phyloP scores from a whole-genome alignment of 1,140 invertebrate genomes.

The Marisa cornuarietis region DNA sequence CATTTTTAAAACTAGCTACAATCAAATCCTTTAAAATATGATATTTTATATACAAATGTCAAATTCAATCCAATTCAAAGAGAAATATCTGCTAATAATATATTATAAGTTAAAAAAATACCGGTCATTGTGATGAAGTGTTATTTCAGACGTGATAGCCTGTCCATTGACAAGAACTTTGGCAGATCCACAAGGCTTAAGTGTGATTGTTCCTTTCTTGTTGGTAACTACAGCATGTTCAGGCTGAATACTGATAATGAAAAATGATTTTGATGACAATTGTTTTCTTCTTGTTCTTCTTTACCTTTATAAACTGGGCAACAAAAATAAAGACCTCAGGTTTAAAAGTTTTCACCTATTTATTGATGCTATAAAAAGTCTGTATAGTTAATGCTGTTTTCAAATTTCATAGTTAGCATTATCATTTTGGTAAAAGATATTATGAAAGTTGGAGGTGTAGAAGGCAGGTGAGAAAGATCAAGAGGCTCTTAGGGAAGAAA shows the following conservation, averaged over 20 bases:
- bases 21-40: too few relatives aligned
- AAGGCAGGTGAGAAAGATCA: too few relatives aligned
- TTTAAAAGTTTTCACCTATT: not conserved
- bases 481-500: too few relatives aligned
- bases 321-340: not conserved
- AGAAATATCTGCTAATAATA: not conserved
- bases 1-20: too few relatives aligned
- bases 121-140: constrained; percentile 73
- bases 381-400: too few relatives aligned
- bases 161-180: constrained; percentile 72
- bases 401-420: too few relatives aligned
- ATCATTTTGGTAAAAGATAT: too few relatives aligned
- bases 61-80: too few relatives aligned
- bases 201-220: constrained; percentile 64
- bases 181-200: constrained; percentile 68
- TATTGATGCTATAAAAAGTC: not conserved
- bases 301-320: not conserved
- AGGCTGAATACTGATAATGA: constrained; percentile 68
- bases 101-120: constrained; percentile 41
- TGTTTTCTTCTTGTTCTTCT: too few relatives aligned
- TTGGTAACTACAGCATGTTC: constrained; percentile 70
- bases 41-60: too few relatives aligned
- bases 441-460: too few relatives aligned
- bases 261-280: too few relatives aligned
- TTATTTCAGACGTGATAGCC: constrained; percentile 63